Conservation (phyloP, 2,113 vertebrate genomes). For the Martes martes region DNA sequence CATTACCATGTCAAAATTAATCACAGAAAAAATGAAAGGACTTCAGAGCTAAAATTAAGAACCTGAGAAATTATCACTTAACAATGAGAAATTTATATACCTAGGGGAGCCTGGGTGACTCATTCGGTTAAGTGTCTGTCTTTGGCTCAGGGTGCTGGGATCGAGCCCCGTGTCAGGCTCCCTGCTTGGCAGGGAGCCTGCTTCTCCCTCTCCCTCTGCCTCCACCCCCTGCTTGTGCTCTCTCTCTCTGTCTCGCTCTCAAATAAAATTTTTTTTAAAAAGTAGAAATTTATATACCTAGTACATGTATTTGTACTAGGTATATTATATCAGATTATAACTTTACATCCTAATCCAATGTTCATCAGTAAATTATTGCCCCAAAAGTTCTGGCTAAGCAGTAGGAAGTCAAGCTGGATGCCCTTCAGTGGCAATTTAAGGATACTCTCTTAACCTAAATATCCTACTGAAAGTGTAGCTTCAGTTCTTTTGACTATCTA, state of each 20-base stretch:
- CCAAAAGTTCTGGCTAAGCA: neutral
- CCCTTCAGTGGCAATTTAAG: neutral
- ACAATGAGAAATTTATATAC: neutral
- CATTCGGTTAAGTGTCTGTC: too few species aligned
- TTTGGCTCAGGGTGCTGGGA: too few species aligned
- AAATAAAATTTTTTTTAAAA: too few species aligned
- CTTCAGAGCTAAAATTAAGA: constrained; percentile 21
- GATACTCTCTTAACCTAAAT: neutral
- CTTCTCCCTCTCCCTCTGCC: too few species aligned
- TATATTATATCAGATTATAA: neutral
- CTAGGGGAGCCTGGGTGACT: neutral
- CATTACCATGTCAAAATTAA: neutral
- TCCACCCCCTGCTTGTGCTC: too few species aligned
- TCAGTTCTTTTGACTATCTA: neutral
- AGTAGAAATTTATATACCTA: neutral
- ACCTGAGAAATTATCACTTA: neutral
- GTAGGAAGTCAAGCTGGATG: neutral
- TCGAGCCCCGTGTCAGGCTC: too few species aligned
- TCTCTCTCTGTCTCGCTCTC: too few species aligned
- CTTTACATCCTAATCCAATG: neutral
- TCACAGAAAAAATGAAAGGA: constrained; percentile 10
- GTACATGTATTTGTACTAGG: neutral
- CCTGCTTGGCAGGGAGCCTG: too few species aligned
- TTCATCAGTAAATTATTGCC: neutral
- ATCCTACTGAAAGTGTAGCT: neutral